Evolutionary conservation across 1,140 invertebrate genomes (phyloP).

Genomic region (Aphelenchoides besseyi): DNA sequence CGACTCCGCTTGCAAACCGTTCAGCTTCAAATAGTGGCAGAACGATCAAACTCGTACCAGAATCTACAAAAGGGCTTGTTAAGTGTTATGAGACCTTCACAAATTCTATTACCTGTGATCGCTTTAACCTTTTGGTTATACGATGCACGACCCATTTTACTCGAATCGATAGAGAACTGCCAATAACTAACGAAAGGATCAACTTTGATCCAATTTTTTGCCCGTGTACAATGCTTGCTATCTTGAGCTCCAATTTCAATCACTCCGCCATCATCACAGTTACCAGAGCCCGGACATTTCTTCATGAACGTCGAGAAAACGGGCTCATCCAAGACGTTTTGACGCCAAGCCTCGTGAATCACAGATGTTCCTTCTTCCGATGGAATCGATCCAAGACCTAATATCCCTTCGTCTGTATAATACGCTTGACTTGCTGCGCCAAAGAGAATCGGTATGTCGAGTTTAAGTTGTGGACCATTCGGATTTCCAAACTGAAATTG

Average conservation of each 20-base stretch:
- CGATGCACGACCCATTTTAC: no score
- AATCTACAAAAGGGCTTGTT: no score
- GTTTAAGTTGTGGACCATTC: background rate
- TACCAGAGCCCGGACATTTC: background rate
- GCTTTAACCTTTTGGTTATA: no score
- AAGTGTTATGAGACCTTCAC: no score
- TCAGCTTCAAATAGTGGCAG: background rate
- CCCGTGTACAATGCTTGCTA: constrained; percentile 1
- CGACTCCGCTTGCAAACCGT: background rate
- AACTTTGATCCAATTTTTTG: background rate
- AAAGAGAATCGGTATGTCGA: background rate
- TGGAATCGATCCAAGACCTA: background rate
- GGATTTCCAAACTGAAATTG: background rate
- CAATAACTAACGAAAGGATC: background rate
- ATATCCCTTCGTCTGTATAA: background rate
- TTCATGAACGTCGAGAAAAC: background rate
- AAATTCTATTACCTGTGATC: no score
- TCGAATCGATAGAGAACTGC: background rate
- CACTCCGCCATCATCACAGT: constrained; percentile 15
- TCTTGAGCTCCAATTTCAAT: constrained; percentile 8
- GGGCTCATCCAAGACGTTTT: background rate
- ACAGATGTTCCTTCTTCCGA: background rate
- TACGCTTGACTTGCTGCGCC: background rate
- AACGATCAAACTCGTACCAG: background rate
- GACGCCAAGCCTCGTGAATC: background rate